Percentiles rank a stretch among this genome's conserved stretches.
These are phyloP conservation scores for Habropoda laboriosa DNA, from an alignment of 1,140 invertebrate genomes.

Conservation along the genomic window DNA sequence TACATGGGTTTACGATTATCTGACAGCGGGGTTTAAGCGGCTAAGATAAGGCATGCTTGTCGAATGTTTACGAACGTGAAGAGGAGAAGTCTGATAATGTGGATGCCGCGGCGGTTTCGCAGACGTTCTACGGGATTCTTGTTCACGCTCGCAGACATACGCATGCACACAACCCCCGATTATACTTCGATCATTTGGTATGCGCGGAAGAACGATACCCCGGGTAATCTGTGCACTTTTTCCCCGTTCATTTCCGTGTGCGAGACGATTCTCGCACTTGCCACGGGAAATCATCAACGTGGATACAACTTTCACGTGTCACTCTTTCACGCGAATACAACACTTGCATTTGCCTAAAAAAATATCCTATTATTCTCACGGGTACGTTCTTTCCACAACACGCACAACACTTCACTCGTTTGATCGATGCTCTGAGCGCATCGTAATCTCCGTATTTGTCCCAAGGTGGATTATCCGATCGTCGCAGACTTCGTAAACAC, in stretches of 20 bases:
- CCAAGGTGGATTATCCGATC: not conserved
- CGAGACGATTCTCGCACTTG: too few species aligned
- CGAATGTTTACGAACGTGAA: conserved; percentile 79
- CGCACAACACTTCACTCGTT: conserved; percentile 3
- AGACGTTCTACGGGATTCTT: conserved; percentile 73
- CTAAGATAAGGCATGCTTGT: conserved; percentile 44
- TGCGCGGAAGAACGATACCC: too few species aligned
- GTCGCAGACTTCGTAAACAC: conserved; percentile 5
- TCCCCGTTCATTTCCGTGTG: too few species aligned
- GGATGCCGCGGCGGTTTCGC: conserved; percentile 60
- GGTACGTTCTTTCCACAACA: conserved; percentile 2
- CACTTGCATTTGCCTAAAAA: too few species aligned
- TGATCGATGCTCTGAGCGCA: not conserved
- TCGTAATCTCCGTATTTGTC: not conserved
- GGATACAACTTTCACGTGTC: too few species aligned
- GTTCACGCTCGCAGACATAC: not conserved
- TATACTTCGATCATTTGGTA: too few species aligned
- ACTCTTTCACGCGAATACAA: too few species aligned
- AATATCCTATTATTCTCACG: too few species aligned
- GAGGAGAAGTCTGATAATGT: conserved; percentile 74
- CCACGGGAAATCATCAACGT: too few species aligned
- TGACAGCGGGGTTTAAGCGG: not conserved
- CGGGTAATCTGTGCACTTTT: too few species aligned
- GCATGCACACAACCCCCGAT: too few species aligned
- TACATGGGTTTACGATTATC: not conserved